phyloP scores from a whole-genome alignment of 2,888 invertebrate genomes.

The Aleiodes alternator region DNA sequence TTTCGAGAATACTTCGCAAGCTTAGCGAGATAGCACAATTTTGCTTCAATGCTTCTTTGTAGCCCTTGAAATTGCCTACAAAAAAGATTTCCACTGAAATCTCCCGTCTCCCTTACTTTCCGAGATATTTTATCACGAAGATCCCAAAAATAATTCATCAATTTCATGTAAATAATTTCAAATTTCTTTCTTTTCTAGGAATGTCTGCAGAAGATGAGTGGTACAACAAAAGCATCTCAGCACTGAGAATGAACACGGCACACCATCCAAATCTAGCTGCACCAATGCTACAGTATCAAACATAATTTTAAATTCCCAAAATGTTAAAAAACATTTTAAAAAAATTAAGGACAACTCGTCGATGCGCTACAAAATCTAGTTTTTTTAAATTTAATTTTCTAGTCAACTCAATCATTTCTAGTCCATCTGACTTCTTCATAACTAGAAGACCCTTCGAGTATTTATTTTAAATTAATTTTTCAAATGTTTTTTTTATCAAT shows the following conservation, averaged over 20 bases:
- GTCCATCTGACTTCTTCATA: constrained; percentile 47
- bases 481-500: constrained; percentile 45
- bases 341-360: constrained; percentile 18
- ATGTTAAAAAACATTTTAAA: constrained; percentile 12
- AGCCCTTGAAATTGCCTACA: no score
- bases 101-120: no score
- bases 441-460: constrained; percentile 34
- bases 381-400: neutral
- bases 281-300: constrained; percentile 98
- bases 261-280: constrained; percentile 96
- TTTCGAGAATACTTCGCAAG: no score
- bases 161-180: neutral
- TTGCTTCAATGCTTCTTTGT: no score
- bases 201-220: constrained; percentile 97
- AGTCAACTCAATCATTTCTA: constrained; percentile 9
- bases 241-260: constrained; percentile 96
- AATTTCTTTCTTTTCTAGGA: constrained; percentile 77
- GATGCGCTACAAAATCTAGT: constrained; percentile 33
- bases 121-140: no score
- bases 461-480: constrained; percentile 59
- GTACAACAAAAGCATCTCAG: constrained; percentile 99
- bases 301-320: constrained; percentile 81
- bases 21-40: no score
- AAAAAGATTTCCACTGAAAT: no score
- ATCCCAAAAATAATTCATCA: neutral